Evolutionary conservation across 2,797 vertebrate genomes (phyloP).

Genomic region (Sylvia borin): DNA sequence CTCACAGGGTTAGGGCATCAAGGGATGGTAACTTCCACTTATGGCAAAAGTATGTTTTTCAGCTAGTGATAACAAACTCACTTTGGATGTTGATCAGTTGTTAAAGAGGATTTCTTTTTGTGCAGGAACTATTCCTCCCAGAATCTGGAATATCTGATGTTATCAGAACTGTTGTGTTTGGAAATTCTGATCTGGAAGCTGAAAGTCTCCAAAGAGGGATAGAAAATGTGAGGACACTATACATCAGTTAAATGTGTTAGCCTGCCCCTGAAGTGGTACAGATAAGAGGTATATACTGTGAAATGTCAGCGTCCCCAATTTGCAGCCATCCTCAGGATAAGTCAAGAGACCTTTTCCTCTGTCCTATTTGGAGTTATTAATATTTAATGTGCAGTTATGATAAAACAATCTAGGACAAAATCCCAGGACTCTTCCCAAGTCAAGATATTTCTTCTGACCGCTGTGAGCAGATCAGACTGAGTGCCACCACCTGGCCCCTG

Average conservation of each 20-base stretch:
- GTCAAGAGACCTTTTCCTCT: neutral
- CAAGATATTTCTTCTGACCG: neutral
- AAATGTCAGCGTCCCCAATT: neutral
- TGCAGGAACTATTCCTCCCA: neutral
- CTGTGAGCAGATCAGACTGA: neutral
- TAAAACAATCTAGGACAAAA: neutral
- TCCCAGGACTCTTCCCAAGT: neutral
- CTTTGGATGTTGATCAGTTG: neutral
- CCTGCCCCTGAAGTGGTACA: neutral
- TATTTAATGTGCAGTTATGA: neutral
- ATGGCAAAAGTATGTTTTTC: neutral
- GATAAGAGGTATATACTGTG: neutral
- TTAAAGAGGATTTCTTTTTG: neutral
- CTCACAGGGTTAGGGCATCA: neutral
- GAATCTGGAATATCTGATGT: neutral
- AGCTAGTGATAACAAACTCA: neutral
- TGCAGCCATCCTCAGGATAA: neutral
- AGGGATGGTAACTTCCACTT: neutral
- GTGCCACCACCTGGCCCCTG: accelerated
- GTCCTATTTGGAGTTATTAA: neutral
- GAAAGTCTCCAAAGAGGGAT: neutral
- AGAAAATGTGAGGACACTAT: neutral
- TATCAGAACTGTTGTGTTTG: neutral
- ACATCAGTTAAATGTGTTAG: neutral
- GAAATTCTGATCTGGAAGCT: neutral